Conservation (phyloP, 2,888 invertebrate genomes). For the Clistopyga incitator region DNA sequence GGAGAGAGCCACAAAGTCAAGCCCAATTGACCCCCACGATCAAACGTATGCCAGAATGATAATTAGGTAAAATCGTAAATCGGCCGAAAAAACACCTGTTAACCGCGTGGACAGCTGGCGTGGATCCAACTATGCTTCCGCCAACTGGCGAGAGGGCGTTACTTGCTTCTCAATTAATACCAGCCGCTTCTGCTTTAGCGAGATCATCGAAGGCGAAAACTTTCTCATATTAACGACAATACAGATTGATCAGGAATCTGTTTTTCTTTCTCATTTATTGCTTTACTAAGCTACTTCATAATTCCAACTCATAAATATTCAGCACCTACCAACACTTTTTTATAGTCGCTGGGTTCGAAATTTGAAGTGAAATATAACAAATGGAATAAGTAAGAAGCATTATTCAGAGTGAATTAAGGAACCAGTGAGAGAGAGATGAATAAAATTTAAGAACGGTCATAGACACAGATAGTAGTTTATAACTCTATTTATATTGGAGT, state of each 20-base stretch:
- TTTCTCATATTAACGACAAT: neutral
- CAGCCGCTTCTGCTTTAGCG: constrained; percentile 1
- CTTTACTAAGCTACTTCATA: neutral
- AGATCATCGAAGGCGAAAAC: neutral
- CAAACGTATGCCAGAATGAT: constrained; percentile 46
- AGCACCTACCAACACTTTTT: neutral
- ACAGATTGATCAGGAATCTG: neutral
- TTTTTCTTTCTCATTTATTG: neutral
- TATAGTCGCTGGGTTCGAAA: neutral
- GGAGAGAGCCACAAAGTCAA: constrained; percentile 34
- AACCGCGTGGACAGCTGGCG: constrained; percentile 62
- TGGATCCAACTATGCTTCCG: constrained; percentile 45
- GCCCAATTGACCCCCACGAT: constrained; percentile 54
- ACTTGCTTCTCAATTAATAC: constrained; percentile 29
- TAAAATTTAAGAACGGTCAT: neutral
- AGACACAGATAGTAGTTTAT: neutral
- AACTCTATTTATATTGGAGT: neutral
- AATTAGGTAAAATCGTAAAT: constrained; percentile 61
- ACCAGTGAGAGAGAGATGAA: neutral
- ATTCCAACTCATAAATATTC: neutral
- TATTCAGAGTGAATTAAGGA: neutral
- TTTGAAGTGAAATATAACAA: neutral
- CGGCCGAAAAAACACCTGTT: constrained; percentile 60
- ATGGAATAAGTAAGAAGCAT: neutral
- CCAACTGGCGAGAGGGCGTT: constrained; percentile 45